Conservation (phyloP, 92 coral and sea anemone genomes). For the Meandrina meandrites region DNA sequence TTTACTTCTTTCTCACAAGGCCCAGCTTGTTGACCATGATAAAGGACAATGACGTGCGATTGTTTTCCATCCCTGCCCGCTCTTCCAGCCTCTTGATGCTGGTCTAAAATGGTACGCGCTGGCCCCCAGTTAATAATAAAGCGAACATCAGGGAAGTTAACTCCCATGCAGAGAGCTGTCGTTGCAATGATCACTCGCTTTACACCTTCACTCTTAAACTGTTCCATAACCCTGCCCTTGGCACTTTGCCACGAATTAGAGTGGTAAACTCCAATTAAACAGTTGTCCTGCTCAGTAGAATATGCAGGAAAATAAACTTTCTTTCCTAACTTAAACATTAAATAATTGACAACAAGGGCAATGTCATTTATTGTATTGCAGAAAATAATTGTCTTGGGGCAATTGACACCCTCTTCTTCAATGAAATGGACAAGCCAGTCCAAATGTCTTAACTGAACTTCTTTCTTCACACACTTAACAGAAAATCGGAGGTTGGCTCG, state of each 20-base stretch:
- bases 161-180: constrained; percentile 72
- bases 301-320: neutral
- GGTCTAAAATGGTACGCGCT: constrained; percentile 55
- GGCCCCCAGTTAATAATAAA: constrained; percentile 69
- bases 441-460: constrained; percentile 15
- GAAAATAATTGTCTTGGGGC: constrained; percentile 64
- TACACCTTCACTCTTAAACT: constrained; percentile 48
- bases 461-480: constrained; percentile 41
- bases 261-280: constrained; percentile 52
- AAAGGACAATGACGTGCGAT: constrained; percentile 47
- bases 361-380: constrained; percentile 66
- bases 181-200: constrained; percentile 47
- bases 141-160: constrained; percentile 61
- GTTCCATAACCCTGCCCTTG: constrained; percentile 31
- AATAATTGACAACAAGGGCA: constrained; percentile 37
- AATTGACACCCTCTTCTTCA: constrained; percentile 17
- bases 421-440: constrained; percentile 45
- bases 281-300: constrained; percentile 30
- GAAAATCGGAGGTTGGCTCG: constrained; percentile 43
- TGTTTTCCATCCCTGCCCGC: constrained; percentile 48
- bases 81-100: constrained; percentile 67
- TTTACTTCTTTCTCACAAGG: constrained; percentile 67
- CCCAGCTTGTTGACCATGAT: constrained; percentile 67
- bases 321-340: constrained; percentile 45
- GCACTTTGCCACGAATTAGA: constrained; percentile 60